Conservation (phyloP, 2,888 invertebrate genomes). For the Pyralis farinalis region DNA sequence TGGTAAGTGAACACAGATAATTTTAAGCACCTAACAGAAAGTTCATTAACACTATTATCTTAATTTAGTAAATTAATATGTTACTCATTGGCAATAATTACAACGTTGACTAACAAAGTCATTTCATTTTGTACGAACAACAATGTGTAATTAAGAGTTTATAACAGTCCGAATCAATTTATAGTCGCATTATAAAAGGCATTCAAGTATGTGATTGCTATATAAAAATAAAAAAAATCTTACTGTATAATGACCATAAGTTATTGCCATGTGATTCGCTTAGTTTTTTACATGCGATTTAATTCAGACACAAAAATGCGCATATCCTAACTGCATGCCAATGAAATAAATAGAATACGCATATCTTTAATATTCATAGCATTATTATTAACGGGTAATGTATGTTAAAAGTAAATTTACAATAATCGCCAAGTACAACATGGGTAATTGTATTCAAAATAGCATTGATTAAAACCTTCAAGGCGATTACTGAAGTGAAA, state of each 20-base stretch:
- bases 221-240: not conserved
- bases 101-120: no score
- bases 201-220: conserved; percentile 3
- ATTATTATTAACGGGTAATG: no score
- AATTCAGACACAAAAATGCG: conserved; percentile 1
- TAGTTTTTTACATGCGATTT: not conserved
- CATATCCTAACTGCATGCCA: conserved; percentile 7
- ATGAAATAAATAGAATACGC: not conserved
- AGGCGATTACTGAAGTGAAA: not conserved
- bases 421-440: not conserved
- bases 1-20: no score
- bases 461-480: not conserved
- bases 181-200: not conserved
- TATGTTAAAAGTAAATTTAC: no score
- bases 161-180: no score
- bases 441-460: conserved; percentile 3
- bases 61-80: no score
- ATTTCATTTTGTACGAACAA: no score
- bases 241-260: not conserved
- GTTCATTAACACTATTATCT: no score
- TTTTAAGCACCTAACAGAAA: no score
- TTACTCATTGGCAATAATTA: no score
- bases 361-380: no score
- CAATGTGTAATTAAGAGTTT: no score
- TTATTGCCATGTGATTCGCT: not conserved